These are phyloP conservation scores for Cryptomyrus ogoouensis DNA, from an alignment of 2,113 vertebrate genomes.

Conservation along the genomic window DNA sequence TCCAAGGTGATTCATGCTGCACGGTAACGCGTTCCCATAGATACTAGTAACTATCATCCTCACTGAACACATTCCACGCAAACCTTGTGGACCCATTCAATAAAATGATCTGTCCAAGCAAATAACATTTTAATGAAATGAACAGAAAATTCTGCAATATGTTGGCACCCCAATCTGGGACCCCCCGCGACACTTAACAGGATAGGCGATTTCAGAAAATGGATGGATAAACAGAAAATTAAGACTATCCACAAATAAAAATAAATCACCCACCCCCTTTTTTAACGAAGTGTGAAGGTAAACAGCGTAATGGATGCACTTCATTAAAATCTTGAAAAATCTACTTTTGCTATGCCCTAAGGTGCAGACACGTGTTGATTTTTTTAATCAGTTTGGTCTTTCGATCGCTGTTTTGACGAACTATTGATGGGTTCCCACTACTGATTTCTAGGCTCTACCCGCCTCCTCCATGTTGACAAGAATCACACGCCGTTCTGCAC, in stretches of 20 bases:
- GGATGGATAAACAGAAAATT: background rate
- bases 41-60: background rate
- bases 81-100: background rate
- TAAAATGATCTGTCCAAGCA: background rate
- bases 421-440: background rate
- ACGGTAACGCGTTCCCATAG: background rate
- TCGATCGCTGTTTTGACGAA: background rate
- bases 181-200: too few species aligned
- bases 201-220: too few species aligned
- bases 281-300: background rate
- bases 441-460: background rate
- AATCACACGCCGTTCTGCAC: conserved; percentile 1
- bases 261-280: background rate
- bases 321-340: background rate
- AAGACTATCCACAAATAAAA: background rate
- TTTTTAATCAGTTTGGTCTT: background rate
- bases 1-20: background rate
- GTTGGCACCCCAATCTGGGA: too few species aligned
- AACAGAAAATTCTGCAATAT: background rate
- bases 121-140: background rate
- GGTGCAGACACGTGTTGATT: background rate
- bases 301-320: background rate
- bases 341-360: background rate
- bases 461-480: conserved; percentile 16
- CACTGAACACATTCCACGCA: background rate